Base-by-base conservation (phyloP, 1,140 invertebrate genomes). In the Battus philenor region DNA sequence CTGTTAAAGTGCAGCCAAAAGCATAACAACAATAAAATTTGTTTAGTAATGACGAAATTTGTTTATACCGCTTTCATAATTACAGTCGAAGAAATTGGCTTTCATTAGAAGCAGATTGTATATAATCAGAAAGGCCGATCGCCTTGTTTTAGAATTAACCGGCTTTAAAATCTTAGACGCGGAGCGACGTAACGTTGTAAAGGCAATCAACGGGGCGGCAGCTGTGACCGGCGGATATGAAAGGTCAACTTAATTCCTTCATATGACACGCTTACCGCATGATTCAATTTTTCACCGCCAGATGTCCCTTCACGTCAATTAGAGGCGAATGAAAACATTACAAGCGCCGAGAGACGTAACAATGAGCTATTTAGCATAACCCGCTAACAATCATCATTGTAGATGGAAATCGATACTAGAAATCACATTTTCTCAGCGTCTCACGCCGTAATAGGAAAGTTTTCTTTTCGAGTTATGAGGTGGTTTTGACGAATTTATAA, bases 401-500 rank as follows among this genome's bases (percentile, higher is more conserved):
- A 50, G 63, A 55, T 73, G 54, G 67, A 74, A 77, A 79, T 75
- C 76, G 71, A 76, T 79, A 68, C 71, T 68, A 83, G 77, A 83
- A 83, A 83, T 76, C 73, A 60, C 54, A 60, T 50, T 74, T 80
- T 80, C 74, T 64, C 74, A 77, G 58, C 66, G 60, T 55, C 45
- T 66, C 66, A 60, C 64, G 70, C 56, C 61, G 50, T 54, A 53
- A 49, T 48, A 39, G n/a, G 36, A 9, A 41, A 9, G 38, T 29
- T 41, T 27, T 41, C 38, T 41, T 74, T 70, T 71, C 60, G 63
- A 62, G 29, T 3, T 11, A 30, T 36, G 43, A 45, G 41, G 49
- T 27, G 45, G 66, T 79, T 79, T 83, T 71, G 79, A 77, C 68
- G 64, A 79, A 79, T 79, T 76, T 78, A 67, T 79, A 71, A 72